Conservation (phyloP, 35 echinoderm and acorn worm genomes). For the Lytechinus variegatus region DNA sequence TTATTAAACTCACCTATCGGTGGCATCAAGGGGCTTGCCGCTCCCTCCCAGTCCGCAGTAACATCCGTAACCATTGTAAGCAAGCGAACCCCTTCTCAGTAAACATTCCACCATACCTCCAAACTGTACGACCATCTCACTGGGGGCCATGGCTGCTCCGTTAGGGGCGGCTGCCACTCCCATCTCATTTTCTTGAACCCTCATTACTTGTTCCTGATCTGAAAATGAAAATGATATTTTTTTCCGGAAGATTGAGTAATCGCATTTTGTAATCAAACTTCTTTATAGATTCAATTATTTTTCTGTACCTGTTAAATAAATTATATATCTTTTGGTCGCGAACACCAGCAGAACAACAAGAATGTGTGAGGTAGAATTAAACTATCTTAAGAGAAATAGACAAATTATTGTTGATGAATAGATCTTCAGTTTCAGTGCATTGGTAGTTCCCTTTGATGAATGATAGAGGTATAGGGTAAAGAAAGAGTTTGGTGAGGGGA, state of each 20-base stretch:
- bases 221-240: neutral
- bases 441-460: too few relatives aligned
- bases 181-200: neutral
- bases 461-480: too few relatives aligned
- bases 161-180: neutral
- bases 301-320: too few relatives aligned
- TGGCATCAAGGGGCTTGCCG: slow-evolving; percentile 34
- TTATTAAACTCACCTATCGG: slow-evolving; percentile 39
- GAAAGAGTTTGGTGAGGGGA: too few relatives aligned
- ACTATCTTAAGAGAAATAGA: too few relatives aligned
- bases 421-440: too few relatives aligned
- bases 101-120: slow-evolving; percentile 42
- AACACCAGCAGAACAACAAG: too few relatives aligned
- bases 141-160: slow-evolving; percentile 1
- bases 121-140: slow-evolving; percentile 42
- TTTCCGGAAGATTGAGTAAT: neutral
- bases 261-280: neutral
- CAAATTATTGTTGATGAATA: too few relatives aligned
- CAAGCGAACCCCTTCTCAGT: neutral
- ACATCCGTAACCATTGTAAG: slow-evolving; percentile 49
- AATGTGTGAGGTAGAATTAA: too few relatives aligned
- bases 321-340: too few relatives aligned
- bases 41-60: slow-evolving; percentile 47
- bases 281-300: neutral
- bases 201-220: slow-evolving; percentile 1